Conservation (phyloP, 2,113 vertebrate species). For the Odocoileus hemionus region DNA sequence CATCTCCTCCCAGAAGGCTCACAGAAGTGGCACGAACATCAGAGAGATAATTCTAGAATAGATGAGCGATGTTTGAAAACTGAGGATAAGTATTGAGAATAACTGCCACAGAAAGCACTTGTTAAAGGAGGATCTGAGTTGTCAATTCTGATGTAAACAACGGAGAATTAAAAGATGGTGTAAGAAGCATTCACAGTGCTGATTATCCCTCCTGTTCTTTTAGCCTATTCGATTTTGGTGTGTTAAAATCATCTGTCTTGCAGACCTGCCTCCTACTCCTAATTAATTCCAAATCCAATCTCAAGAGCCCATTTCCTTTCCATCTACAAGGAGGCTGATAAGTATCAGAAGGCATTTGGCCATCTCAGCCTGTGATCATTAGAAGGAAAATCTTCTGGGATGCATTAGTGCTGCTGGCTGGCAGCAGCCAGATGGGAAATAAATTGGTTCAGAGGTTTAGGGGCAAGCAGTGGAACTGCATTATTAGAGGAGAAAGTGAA, state of each 20-base stretch:
- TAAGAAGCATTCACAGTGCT: not conserved
- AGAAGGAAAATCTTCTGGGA: not conserved
- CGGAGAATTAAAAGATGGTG: not conserved
- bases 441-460: not conserved
- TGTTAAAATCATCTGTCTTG: not conserved
- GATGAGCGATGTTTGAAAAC: not conserved
- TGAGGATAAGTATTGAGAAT: not conserved
- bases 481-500: not conserved
- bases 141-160: not conserved
- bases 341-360: not conserved
- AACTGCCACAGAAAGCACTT: not conserved
- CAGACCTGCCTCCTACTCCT: conserved; percentile 1
- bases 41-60: not conserved
- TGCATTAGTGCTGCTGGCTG: not conserved
- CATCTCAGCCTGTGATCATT: not conserved
- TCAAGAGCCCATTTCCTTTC: not conserved
- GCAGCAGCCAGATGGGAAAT: not conserved
- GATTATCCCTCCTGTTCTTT: not conserved
- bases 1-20: not conserved
- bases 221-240: not conserved
- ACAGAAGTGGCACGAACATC: not conserved
- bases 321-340: not conserved
- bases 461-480: not conserved
- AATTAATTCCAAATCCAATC: not conserved
- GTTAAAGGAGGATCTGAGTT: not conserved